Conservation (phyloP, 2,888 invertebrate genomes). For the Tridacna crocea region DNA sequence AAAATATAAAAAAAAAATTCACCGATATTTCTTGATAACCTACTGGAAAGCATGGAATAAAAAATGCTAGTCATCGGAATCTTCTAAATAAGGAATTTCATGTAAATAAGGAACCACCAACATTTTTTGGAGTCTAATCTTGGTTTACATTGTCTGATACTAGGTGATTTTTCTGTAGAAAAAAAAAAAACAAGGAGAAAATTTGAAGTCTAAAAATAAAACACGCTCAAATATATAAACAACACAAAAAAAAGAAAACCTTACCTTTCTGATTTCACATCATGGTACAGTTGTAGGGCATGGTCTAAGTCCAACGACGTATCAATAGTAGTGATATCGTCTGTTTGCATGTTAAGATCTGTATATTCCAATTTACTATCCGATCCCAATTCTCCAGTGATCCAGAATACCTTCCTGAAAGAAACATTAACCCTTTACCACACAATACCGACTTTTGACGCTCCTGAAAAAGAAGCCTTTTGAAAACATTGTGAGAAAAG, state of each 20-base stretch:
- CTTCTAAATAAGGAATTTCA: too few relatives aligned
- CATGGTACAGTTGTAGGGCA: not conserved
- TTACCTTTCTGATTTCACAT: not conserved
- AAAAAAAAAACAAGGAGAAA: not conserved
- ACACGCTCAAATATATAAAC: too few relatives aligned
- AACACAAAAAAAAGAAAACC: too few relatives aligned
- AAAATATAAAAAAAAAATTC: too few relatives aligned
- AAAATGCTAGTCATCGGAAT: too few relatives aligned
- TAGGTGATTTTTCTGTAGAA: not conserved
- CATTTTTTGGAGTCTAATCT: not conserved
- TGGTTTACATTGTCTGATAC: not conserved
- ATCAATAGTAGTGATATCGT: not conserved
- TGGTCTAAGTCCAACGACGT: not conserved
- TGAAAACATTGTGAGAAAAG: slow-evolving; percentile 3
- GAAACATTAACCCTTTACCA: not conserved
- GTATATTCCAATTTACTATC: not conserved
- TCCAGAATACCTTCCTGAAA: not conserved
- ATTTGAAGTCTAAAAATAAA: too few relatives aligned
- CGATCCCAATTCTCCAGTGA: not conserved
- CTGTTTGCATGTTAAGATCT: not conserved
- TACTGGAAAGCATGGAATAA: too few relatives aligned
- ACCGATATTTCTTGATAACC: too few relatives aligned
- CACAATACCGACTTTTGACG: too few relatives aligned
- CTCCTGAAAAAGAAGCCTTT: too few relatives aligned
- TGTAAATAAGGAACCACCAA: too few relatives aligned